Percentiles rank a stretch among this genome's conserved stretches.
Evolutionary conservation across 2,113 vertebrate genomes (phyloP).

Genomic region (Bostrychus sinensis): DNA sequence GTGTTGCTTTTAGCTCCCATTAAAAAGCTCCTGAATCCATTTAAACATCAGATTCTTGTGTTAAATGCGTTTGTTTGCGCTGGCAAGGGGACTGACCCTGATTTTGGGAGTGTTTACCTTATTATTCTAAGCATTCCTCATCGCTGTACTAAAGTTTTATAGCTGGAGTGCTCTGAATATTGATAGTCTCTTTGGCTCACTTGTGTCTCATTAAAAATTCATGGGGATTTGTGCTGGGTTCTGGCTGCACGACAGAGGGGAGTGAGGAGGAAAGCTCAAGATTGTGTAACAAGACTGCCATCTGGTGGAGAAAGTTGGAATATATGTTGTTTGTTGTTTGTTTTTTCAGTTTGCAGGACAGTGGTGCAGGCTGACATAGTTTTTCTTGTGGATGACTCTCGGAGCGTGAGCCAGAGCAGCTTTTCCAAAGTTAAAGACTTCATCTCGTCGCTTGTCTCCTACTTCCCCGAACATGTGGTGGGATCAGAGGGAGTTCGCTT

Average conservation of each 20-base stretch:
- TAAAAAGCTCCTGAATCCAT: constrained; percentile 40
- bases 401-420: constrained; percentile 69
- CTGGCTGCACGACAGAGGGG: constrained; percentile 40
- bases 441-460: constrained; percentile 69
- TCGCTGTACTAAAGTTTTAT: constrained; percentile 74
- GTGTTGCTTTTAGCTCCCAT: constrained; percentile 19
- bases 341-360: constrained; percentile 81
- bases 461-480: constrained; percentile 69
- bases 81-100: constrained; percentile 45
- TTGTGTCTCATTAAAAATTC: constrained; percentile 75
- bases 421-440: constrained; percentile 81
- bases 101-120: constrained; percentile 70
- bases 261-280: neutral
- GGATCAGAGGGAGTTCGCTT: constrained; percentile 83
- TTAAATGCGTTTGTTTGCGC: constrained; percentile 51
- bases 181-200: constrained; percentile 74
- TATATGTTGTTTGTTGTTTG: constrained; percentile 39
- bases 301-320: constrained; percentile 63
- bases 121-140: constrained; percentile 72
- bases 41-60: constrained; percentile 41
- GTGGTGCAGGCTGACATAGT: constrained; percentile 82
- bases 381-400: constrained; percentile 86
- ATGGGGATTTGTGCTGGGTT: constrained; percentile 49
- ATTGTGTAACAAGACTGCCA: constrained; percentile 66
- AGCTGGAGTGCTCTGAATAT: constrained; percentile 73